Base-by-base conservation (phyloP, 1,140 invertebrate species). In the Hylaeus anthracinus region DNA sequence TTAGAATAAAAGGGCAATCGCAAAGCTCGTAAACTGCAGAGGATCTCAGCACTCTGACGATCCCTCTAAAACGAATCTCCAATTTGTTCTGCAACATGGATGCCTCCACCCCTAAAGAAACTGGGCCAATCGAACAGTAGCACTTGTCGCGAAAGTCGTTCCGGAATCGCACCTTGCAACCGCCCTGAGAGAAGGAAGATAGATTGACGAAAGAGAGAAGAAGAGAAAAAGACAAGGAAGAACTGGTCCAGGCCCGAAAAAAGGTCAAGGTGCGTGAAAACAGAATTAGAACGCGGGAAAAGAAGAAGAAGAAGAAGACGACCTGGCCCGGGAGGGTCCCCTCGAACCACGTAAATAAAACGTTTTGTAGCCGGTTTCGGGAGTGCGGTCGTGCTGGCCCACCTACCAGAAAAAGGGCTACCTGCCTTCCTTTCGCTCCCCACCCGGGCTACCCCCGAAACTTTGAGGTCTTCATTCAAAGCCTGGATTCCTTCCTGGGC, bases 71-170 rank as follows among this genome's bases (percentile, higher is more conserved):
- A 26, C 26, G 26, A 26, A 26, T 26, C 26, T 26, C 26, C 26
- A 26, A 26, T 26, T 26, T 26, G 26, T 26, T 0, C 26, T 26
- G 43, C 1, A 45, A 5, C 43, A 45, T 45, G 3, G 43, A 51
- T 9, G 1, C 10, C 51, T 0, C 8, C 8, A 2, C 51, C 51
- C 9, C 8, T 0, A 9, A 15, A 60, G n/a, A 43, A 71, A 72
- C 37, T 64, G 48, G 56, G 6, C 39, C n/a, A 70, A 48, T n/a
- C 56, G 66, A 81, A 91, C 83, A 86, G 85, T 90, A 71, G 71
- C 90, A 90, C 89, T 91, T 91, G 90, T 88, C 87, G 87, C 89
- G 56, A 91, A 91, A 89, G 82, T 86, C 82, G 75, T 76, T 55
- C 76, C 55, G 64, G 78, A 85, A 77, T 85, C 69, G 69, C 83